Evolutionary conservation across 2,797 vertebrate species (phyloP).

Genomic region (Amazona finschi): DNA sequence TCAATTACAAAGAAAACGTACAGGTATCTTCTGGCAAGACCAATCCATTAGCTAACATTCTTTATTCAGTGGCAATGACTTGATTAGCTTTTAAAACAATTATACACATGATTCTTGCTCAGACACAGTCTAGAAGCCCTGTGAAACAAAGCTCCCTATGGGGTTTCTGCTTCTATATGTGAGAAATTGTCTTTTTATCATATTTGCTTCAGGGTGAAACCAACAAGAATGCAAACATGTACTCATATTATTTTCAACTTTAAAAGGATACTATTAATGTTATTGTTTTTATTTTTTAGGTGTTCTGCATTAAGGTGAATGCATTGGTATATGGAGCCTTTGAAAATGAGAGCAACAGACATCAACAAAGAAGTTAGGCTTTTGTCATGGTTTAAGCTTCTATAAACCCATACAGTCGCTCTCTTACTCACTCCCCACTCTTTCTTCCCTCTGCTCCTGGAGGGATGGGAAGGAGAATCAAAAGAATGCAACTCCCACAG

Average conservation of each 20-base stretch:
- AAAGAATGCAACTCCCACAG: no score
- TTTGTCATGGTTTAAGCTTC: neutral
- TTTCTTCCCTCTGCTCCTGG: no score
- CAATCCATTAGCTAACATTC: neutral
- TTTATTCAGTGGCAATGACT: neutral
- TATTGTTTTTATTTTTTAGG: neutral
- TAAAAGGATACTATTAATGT: neutral
- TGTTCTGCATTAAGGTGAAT: neutral
- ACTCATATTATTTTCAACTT: neutral
- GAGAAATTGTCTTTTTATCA: neutral
- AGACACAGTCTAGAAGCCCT: neutral
- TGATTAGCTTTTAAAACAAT: neutral
- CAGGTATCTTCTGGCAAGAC: neutral
- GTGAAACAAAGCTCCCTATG: neutral
- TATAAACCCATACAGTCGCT: no score
- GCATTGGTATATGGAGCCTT: neutral
- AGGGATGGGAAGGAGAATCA: no score
- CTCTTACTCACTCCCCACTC: no score
- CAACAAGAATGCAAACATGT: neutral
- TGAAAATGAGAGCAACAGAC: neutral
- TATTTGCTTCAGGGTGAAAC: neutral
- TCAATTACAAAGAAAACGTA: neutral
- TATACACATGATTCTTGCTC: neutral
- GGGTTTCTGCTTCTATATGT: neutral
- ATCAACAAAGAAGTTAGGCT: neutral